These are phyloP conservation scores for Vanessa cardui DNA, from an alignment of 2,888 invertebrate genomes.

Conservation along the genomic window DNA sequence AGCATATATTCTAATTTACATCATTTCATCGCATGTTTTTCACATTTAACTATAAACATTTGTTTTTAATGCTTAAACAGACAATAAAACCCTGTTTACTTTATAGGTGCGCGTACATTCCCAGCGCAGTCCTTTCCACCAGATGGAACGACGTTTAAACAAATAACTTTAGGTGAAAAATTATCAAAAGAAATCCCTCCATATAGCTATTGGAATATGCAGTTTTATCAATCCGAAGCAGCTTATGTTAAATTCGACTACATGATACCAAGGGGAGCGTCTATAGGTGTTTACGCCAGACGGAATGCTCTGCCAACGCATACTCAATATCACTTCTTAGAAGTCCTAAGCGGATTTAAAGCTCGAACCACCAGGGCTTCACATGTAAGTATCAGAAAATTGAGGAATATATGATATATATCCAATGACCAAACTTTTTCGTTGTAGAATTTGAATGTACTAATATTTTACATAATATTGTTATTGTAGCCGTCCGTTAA, in stretches of 20 bases:
- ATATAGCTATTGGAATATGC: constrained; percentile 98
- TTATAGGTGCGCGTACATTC: constrained; percentile 92
- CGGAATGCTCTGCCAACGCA: constrained; percentile 97
- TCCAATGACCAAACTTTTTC: constrained; percentile 12
- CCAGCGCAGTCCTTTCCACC: constrained; percentile 96
- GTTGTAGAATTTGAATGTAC: neutral
- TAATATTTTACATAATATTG: neutral
- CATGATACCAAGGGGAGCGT: constrained; percentile 94
- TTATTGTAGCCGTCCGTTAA: constrained; percentile 88
- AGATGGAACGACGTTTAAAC: constrained; percentile 95
- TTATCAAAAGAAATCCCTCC: constrained; percentile 94
- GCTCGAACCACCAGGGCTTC: constrained; percentile 92
- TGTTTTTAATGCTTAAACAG: neutral
- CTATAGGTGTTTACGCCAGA: constrained; percentile 97
- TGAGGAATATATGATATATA: constrained; percentile 20
- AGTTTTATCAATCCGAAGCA: constrained; percentile 97
- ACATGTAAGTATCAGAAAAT: constrained; percentile 86
- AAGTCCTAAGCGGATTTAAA: constrained; percentile 95
- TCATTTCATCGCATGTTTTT: constrained; percentile 64
- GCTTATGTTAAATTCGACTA: constrained; percentile 97
- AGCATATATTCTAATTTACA: constrained; percentile 44
- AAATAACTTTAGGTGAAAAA: constrained; percentile 93
- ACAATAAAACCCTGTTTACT: constrained; percentile 35
- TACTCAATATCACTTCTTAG: constrained; percentile 97
- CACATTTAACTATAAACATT: constrained; percentile 5